A percentile compares a stretch with the other conserved stretches of the same genome.
phyloP scores from a whole-genome alignment of 2,888 invertebrate species.

The Hirudinaria manillensis region DNA sequence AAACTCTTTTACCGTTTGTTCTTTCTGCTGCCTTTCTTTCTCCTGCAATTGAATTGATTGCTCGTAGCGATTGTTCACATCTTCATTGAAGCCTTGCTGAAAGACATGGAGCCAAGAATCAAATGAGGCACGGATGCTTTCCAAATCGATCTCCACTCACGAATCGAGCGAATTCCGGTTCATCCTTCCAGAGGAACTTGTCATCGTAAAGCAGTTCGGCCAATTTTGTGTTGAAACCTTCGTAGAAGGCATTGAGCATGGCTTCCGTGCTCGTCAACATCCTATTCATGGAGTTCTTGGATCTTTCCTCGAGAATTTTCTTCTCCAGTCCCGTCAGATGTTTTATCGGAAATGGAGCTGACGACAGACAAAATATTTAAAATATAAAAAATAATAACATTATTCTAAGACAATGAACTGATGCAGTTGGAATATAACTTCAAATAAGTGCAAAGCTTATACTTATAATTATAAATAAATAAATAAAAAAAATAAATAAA shows the following conservation, averaged over 20 bases:
- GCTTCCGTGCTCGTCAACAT: slow-evolving; percentile 32
- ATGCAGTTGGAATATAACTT: too few relatives aligned
- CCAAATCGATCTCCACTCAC: not conserved
- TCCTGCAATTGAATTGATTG: too few relatives aligned
- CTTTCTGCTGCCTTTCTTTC: too few relatives aligned
- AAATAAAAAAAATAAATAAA: too few relatives aligned
- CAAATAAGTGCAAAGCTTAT: too few relatives aligned
- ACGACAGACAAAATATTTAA: not conserved
- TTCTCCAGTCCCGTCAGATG: slow-evolving; percentile 23
- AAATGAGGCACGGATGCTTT: too few relatives aligned
- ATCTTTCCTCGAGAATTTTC: not conserved
- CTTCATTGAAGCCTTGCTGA: too few relatives aligned
- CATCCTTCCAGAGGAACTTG: slow-evolving; percentile 28
- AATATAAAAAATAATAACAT: not conserved
- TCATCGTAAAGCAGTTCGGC: slow-evolving; percentile 30
- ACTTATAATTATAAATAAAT: too few relatives aligned
- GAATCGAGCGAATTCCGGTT: not conserved
- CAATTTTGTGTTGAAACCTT: slow-evolving; percentile 28
- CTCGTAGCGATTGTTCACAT: too few relatives aligned
- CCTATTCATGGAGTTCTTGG: not conserved
- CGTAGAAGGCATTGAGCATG: slow-evolving; percentile 33
- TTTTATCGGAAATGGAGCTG: slow-evolving; percentile 31
- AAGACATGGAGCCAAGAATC: too few relatives aligned
- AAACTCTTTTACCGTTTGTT: too few relatives aligned
- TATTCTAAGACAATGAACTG: too few relatives aligned